Conservation (phyloP, 2,888 invertebrate genomes). For the Mongoloraphidia duomilia region DNA sequence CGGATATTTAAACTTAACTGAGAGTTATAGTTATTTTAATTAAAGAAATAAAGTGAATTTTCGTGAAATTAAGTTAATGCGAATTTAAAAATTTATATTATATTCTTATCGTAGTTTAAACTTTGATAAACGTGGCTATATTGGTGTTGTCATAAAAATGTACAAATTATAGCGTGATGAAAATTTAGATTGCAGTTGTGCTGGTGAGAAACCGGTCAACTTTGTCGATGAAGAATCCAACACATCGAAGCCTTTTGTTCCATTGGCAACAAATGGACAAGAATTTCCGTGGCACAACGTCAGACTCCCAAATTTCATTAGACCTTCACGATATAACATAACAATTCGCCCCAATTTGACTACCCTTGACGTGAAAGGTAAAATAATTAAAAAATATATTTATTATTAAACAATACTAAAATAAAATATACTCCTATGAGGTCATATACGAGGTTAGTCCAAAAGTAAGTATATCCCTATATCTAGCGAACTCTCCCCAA, state of each 20-base stretch:
- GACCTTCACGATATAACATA: conserved; percentile 73
- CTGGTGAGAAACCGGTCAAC: conserved; percentile 47
- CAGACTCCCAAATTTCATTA: conserved; percentile 61
- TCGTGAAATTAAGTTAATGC: no score
- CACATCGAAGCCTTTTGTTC: conserved; percentile 44
- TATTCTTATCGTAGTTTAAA: background rate
- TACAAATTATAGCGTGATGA: no score
- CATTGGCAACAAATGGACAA: conserved; percentile 58
- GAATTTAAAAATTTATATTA: background rate
- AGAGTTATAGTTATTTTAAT: no score
- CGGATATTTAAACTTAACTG: no score
- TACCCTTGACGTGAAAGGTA: conserved; percentile 77
- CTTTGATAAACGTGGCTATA: no score
- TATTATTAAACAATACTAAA: background rate
- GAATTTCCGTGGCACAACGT: conserved; percentile 64
- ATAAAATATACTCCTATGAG: background rate
- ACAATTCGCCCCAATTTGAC: conserved; percentile 88
- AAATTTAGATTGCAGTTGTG: conserved; percentile 50
- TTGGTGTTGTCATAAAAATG: no score
- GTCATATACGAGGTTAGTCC: no score
- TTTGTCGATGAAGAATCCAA: conserved; percentile 47
- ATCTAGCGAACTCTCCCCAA: no score
- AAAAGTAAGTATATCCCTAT: no score
- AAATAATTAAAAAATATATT: conserved; percentile 5
- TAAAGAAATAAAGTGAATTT: no score